Conservation (phyloP, 2,113 vertebrate genomes). For the Cyphomyrus discorhynchus region DNA sequence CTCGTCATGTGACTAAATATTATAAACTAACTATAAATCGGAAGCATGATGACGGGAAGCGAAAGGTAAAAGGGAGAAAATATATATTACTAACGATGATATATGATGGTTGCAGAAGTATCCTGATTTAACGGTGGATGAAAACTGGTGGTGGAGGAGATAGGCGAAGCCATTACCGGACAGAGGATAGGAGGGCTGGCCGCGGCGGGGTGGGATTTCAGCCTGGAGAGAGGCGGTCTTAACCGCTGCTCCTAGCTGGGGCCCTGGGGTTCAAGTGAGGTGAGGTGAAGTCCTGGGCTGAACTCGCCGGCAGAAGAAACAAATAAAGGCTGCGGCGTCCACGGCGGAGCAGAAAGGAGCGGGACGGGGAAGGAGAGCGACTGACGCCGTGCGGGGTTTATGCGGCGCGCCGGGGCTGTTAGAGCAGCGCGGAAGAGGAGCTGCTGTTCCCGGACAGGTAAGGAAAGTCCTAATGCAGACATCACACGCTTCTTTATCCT, state of each 20-base stretch:
- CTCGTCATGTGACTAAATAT: slow-evolving; percentile 17
- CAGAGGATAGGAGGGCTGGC: slow-evolving; percentile 36
- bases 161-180: slow-evolving; percentile 24
- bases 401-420: neutral
- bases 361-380: slow-evolving; percentile 12
- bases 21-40: neutral
- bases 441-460: neutral
- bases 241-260: slow-evolving; percentile 20
- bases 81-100: slow-evolving; percentile 42
- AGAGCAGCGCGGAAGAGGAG: neutral
- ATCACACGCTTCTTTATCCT: neutral
- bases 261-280: slow-evolving; percentile 54
- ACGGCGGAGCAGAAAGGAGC: slow-evolving; percentile 50
- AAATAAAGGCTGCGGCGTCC: slow-evolving; percentile 56
- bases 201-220: slow-evolving; percentile 18
- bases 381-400: neutral
- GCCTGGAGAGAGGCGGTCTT: slow-evolving; percentile 29
- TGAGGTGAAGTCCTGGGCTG: slow-evolving; percentile 57
- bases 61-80: neutral
- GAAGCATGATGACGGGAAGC: neutral
- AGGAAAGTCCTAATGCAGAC: neutral
- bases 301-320: slow-evolving; percentile 54
- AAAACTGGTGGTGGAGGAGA: slow-evolving; percentile 29
- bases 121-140: slow-evolving; percentile 23
- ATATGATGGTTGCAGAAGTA: slow-evolving; percentile 39